Percentiles rank a stretch among this genome's conserved stretches.
These are phyloP conservation scores for Limnephilus auricula DNA, from an alignment of 2,888 invertebrate genomes.

Conservation along the genomic window DNA sequence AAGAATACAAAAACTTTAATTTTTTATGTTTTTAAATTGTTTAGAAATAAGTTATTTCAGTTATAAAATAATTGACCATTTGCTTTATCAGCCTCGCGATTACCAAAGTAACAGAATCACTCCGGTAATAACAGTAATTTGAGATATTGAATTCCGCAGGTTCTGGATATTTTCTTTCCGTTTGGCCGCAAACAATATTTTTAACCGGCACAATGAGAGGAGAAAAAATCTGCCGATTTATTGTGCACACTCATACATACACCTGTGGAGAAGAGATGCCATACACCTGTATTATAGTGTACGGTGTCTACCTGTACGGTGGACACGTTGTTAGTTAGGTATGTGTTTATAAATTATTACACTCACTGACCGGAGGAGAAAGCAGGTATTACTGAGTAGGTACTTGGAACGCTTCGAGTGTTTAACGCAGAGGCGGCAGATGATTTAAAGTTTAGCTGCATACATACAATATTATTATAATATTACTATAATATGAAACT, in stretches of 20 bases:
- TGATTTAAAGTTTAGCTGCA: background rate
- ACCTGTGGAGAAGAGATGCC: background rate
- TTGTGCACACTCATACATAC: conserved; percentile 21
- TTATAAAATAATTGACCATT: background rate
- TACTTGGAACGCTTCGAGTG: conserved; percentile 10
- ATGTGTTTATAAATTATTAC: background rate
- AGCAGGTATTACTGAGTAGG: conserved; percentile 25
- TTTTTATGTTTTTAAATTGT: background rate
- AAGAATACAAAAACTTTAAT: background rate
- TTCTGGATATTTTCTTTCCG: conserved; percentile 5
- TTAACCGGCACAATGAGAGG: background rate
- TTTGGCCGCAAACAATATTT: conserved; percentile 36
- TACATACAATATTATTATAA: too few relatives aligned
- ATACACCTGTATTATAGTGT: background rate
- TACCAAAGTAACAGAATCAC: background rate
- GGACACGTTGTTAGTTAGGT: background rate
- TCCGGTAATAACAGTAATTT: conserved; percentile 35
- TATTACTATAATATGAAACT: too few relatives aligned
- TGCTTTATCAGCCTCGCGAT: background rate
- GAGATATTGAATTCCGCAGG: conserved; percentile 11
- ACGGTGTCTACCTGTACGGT: background rate
- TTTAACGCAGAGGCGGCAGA: background rate
- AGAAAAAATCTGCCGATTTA: conserved; percentile 39
- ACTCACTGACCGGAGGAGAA: conserved; percentile 29
- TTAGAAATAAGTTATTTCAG: background rate